phyloP scores from a whole-genome alignment of 37 sponge, comb jelly and placozoan species.

The Chondrosia reniformis region DNA sequence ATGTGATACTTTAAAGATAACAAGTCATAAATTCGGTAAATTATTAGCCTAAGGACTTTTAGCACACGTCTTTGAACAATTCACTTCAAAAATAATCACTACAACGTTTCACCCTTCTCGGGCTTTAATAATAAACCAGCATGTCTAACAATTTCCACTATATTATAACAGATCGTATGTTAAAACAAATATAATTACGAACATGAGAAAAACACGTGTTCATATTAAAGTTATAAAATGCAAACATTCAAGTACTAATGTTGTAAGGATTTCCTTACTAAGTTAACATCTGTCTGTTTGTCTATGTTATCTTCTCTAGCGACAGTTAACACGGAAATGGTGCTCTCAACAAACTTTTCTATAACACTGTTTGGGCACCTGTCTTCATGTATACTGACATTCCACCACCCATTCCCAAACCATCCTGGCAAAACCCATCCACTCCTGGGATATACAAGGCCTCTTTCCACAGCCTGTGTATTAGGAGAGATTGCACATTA shows the following conservation, averaged over 20 bases:
- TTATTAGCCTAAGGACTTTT: neutral
- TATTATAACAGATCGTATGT: too few relatives aligned
- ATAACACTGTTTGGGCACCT: neutral
- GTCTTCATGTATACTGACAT: neutral
- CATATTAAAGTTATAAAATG: neutral
- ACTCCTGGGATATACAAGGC: neutral
- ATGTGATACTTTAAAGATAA: too few relatives aligned
- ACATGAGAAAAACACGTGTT: too few relatives aligned
- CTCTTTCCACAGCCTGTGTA: neutral
- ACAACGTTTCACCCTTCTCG: too few relatives aligned
- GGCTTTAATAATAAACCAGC: too few relatives aligned
- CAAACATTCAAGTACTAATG: neutral
- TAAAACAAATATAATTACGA: too few relatives aligned
- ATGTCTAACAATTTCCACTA: too few relatives aligned
- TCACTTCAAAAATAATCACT: neutral
- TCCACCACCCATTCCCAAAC: constrained; percentile 2
- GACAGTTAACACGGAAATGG: constrained; percentile 2
- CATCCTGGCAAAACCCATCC: constrained; percentile 3
- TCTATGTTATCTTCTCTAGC: neutral
- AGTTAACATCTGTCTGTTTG: neutral
- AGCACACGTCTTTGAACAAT: neutral
- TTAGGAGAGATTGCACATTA: too few relatives aligned
- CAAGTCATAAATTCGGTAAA: too few relatives aligned
- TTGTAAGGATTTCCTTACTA: neutral
- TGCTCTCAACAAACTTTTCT: neutral